A percentile compares a stretch with the other conserved stretches of the same genome.
These are phyloP conservation scores for Dysmachus trigonus DNA, from an alignment of 2,888 invertebrate species.

Conservation along the genomic window DNA sequence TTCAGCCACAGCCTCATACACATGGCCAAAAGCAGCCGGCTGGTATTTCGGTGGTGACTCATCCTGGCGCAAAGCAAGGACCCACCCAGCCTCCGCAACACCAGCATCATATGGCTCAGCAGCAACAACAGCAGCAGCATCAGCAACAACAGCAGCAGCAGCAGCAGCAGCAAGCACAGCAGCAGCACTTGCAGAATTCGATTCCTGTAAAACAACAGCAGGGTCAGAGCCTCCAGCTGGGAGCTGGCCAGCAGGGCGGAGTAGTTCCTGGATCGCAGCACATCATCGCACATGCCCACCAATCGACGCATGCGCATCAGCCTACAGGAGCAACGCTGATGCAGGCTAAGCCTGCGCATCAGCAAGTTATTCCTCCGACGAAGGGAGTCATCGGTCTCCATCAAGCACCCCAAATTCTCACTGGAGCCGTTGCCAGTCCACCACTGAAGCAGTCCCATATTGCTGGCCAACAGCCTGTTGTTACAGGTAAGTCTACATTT, in stretches of 20 bases:
- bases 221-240: conserved; percentile 55
- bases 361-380: conserved; percentile 50
- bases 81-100: conserved; percentile 22
- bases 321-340: conserved; percentile 55
- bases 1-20: conserved; percentile 58
- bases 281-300: conserved; percentile 57
- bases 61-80: conserved; percentile 52
- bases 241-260: conserved; percentile 56
- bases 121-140: conserved; percentile 46
- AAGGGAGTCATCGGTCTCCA: conserved; percentile 61
- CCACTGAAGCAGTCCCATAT: conserved; percentile 66
- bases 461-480: conserved; percentile 64
- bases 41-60: conserved; percentile 54
- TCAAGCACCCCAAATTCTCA: conserved; percentile 65
- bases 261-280: conserved; percentile 52
- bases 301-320: conserved; percentile 60
- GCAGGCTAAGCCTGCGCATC: conserved; percentile 52
- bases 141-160: conserved; percentile 42
- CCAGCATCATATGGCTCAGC: conserved; percentile 46
- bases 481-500: conserved; percentile 59
- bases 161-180: conserved; percentile 26
- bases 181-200: conserved; percentile 36
- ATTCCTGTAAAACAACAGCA: conserved; percentile 52
- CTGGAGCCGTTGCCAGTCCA: conserved; percentile 68
- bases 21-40: conserved; percentile 44